Evolutionary conservation across 2,797 vertebrate genomes (phyloP), one percentile per base, ranked within the genome.

Genomic region (Cryptoprocta ferox): DNA sequence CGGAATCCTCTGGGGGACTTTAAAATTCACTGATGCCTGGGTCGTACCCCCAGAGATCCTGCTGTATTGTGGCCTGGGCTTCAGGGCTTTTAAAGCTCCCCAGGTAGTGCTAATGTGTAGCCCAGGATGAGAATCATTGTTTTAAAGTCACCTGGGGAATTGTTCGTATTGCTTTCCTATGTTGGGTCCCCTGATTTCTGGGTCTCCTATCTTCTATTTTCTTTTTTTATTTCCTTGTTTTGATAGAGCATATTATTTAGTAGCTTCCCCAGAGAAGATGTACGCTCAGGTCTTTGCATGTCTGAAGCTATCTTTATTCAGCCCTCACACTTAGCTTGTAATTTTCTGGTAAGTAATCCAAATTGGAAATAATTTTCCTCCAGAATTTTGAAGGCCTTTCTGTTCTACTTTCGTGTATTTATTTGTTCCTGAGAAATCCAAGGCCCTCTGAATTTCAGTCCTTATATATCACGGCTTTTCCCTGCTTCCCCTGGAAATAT

Each of bases 201-300:
- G n/a, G 12, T 75, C 30, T 90, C 37, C 39, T 81, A 66, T 95
- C 37, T 95, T 81, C 28, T 66, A 15, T 24, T 84, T 82, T 94
- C 53, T 5, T 28, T 7, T 8, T 82, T 88, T 83, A 78, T 65
- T 82, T 89, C 48, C 83, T 90, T 94, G 42, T 89, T 95, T 95
- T 83, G 30, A 35, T 48, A 13, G 48, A 85, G 30, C 3, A 39
- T 56, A 70, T 90, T 92, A 61, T 80, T 90, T 82, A 71, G 24
- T 61, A 50, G n/a, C 50, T 75, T 88, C 39, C 66, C 37, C 12
- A 39, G 82, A 94, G 61, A 95, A 96, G 85, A 53, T 19, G 19
- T 39, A 26, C 70, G 28, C 56, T 68, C 48, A 30, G 15, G 26
- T n/a, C 24, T 24, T 92, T 75, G 18, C 37, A 4, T 39, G 5